Percentiles rank a stretch among this genome's conserved stretches.
phyloP scores from a whole-genome alignment of 2,888 invertebrate species.

The Terebella lapidaria region DNA sequence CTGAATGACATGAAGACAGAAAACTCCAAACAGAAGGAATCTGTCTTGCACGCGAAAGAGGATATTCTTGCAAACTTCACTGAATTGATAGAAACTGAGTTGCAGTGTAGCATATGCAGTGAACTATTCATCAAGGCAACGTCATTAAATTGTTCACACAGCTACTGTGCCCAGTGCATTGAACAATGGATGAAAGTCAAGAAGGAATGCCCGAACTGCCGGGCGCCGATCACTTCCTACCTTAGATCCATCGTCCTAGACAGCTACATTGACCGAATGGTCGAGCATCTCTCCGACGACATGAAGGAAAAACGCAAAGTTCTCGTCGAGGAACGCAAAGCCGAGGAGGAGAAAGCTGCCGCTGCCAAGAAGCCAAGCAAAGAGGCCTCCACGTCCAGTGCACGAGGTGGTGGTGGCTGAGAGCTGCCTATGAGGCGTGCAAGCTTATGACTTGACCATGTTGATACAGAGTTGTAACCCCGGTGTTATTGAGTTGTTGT shows the following conservation, averaged over 20 bases:
- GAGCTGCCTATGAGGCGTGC: constrained; percentile 44
- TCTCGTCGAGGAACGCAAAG: background rate
- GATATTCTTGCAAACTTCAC: background rate
- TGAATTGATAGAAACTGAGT: background rate
- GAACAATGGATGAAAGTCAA: background rate
- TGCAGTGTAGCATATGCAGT: background rate
- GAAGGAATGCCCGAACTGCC: background rate
- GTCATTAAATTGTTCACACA: background rate
- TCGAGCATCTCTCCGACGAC: background rate
- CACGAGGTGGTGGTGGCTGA: too few relatives aligned
- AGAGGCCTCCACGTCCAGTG: too few relatives aligned
- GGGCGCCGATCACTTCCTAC: background rate
- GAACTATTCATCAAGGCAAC: background rate
- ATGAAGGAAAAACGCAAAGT: background rate
- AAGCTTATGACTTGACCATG: background rate
- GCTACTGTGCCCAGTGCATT: background rate
- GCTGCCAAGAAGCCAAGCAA: too few relatives aligned
- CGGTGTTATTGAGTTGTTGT: too few relatives aligned
- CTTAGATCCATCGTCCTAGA: background rate
- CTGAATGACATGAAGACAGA: background rate
- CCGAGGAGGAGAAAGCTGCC: too few relatives aligned
- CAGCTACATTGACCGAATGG: background rate
- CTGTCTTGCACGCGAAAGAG: background rate
- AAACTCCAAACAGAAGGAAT: background rate
- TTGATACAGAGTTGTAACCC: too few relatives aligned